Percentiles rank a stretch among this genome's conserved stretches.
Conservation (phyloP, 2,797 vertebrate species). For the Parauchenoglanis punctatus region DNA sequence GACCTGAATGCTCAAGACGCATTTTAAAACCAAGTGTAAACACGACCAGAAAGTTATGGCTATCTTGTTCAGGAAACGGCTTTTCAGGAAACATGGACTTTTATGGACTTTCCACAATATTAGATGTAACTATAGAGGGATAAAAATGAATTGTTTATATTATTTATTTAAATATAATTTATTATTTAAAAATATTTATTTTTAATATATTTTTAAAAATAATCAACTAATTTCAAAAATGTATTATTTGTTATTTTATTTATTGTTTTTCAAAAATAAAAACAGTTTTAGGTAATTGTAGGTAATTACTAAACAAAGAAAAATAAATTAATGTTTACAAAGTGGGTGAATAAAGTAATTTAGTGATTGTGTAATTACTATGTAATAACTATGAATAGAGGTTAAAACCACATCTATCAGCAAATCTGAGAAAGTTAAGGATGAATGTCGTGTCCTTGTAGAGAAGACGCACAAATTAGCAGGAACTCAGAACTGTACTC, state of each 20-base stretch:
- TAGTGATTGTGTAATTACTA: background rate
- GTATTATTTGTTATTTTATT: background rate
- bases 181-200: too few relatives aligned
- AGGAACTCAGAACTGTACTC: background rate
- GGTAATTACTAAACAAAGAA: background rate
- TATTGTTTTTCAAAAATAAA: too few relatives aligned
- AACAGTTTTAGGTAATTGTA: background rate
- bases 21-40: too few relatives aligned
- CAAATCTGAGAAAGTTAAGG: background rate
- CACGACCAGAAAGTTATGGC: too few relatives aligned
- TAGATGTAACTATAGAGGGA: background rate
- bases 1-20: too few relatives aligned
- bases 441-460: background rate
- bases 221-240: background rate
- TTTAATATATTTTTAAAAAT: too few relatives aligned
- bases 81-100: background rate
- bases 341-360: background rate
- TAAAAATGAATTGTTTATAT: background rate
- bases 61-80: background rate
- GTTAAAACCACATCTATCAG: background rate
- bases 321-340: background rate
- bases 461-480: background rate
- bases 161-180: too few relatives aligned
- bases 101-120: background rate
- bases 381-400: background rate